Evolutionary conservation across 2,797 vertebrate species (phyloP).

Genomic region (Valencia hispanica): DNA sequence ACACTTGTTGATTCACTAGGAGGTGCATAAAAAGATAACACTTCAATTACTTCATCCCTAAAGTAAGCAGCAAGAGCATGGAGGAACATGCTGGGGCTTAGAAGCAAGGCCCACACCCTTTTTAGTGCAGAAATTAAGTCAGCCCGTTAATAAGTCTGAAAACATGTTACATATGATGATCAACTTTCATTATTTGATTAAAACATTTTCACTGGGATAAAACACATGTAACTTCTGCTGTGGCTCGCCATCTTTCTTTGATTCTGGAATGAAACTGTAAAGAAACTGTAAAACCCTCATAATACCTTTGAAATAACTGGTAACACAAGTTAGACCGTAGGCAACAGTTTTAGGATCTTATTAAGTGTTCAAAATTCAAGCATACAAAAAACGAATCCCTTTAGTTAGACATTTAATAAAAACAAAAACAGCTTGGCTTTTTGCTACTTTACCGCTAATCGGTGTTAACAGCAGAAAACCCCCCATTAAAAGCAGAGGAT

Average conservation of each 20-base stretch:
- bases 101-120: not conserved
- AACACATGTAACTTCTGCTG: not conserved
- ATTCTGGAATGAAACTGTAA: too few species aligned
- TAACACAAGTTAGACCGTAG: not conserved
- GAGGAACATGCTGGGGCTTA: constrained; percentile 1
- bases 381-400: not conserved
- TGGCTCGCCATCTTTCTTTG: too few species aligned
- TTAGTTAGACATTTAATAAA: not conserved
- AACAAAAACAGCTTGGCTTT: not conserved
- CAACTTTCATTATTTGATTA: not conserved
- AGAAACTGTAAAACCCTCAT: not conserved
- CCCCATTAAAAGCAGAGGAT: not conserved
- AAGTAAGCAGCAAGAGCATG: not conserved
- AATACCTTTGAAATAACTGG: not conserved
- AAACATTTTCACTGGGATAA: not conserved
- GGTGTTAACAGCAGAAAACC: not conserved
- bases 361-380: not conserved
- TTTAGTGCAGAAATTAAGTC: not conserved
- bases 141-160: not conserved
- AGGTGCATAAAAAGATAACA: not conserved
- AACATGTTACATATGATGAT: not conserved
- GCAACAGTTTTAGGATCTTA: not conserved
- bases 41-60: not conserved
- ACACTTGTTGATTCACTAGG: not conserved
- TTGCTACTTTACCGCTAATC: not conserved